Evolutionary conservation across 2,888 invertebrate species (phyloP).

Genomic region (Xanthorhoe designata): DNA sequence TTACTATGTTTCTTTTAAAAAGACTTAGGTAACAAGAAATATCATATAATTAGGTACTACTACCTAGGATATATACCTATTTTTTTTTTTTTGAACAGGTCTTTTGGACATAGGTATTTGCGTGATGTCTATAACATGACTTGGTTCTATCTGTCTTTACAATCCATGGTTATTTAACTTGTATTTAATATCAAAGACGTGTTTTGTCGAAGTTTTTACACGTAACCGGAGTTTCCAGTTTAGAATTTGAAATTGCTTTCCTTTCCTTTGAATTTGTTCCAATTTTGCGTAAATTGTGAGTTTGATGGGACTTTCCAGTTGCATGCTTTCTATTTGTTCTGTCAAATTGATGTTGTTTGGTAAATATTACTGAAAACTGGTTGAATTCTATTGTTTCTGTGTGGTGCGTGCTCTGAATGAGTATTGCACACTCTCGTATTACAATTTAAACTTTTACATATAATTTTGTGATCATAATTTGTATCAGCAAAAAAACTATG

Average conservation of each 20-base stretch:
- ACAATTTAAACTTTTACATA: too few species aligned
- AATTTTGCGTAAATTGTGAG: slow-evolving; percentile 48
- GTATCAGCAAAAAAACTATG: too few species aligned
- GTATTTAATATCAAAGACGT: slow-evolving; percentile 80
- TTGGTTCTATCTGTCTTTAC: not conserved
- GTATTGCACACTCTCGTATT: not conserved
- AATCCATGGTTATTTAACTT: slow-evolving; percentile 64
- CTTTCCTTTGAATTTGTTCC: slow-evolving; percentile 65
- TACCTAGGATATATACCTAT: too few species aligned
- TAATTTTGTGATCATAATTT: too few species aligned
- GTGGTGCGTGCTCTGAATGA: not conserved
- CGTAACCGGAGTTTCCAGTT: slow-evolving; percentile 67
- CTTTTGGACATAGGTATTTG: not conserved
- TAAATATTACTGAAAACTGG: slow-evolving; percentile 15
- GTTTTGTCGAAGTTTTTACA: slow-evolving; percentile 68
- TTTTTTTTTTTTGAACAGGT: not conserved
- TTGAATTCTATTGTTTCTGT: not conserved
- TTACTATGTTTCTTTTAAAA: too few species aligned
- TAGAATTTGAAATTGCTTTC: slow-evolving; percentile 70
- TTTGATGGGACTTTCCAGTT: slow-evolving; percentile 42
- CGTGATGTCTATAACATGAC: not conserved
- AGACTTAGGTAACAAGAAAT: too few species aligned
- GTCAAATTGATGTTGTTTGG: slow-evolving; percentile 32
- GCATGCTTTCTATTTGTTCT: slow-evolving; percentile 35
- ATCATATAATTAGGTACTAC: too few species aligned